Evolutionary conservation across 2,888 invertebrate species (phyloP).

Genomic region (Drosophila kambysellisi): DNA sequence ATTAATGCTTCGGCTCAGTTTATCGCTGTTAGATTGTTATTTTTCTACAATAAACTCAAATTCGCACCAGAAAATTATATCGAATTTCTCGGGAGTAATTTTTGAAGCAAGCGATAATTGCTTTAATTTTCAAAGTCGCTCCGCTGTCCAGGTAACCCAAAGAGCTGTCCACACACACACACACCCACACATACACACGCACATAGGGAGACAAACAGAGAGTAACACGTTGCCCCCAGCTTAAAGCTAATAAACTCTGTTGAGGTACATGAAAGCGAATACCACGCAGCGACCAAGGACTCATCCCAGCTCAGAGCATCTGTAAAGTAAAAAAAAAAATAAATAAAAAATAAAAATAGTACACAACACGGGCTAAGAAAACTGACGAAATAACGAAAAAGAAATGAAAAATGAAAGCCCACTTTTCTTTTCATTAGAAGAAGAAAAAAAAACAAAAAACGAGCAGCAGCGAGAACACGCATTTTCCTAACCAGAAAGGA

Average conservation of each 20-base stretch:
- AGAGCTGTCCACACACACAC: conserved; percentile 34
- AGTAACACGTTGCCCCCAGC: conserved; percentile 41
- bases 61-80: not conserved
- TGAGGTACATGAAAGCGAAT: conserved; percentile 74
- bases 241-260: conserved; percentile 72
- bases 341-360: conserved; percentile 43
- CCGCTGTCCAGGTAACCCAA: conserved; percentile 60
- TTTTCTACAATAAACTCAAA: not conserved
- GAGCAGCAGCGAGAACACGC: conserved; percentile 49
- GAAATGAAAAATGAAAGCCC: conserved; percentile 63
- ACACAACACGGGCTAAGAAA: conserved; percentile 31
- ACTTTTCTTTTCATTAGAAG: conserved; percentile 74
- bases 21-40: not conserved
- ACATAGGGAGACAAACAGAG: not conserved
- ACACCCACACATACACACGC: conserved; percentile 3
- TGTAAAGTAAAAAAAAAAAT: conserved; percentile 15
- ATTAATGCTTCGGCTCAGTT: too few relatives aligned
- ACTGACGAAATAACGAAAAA: conserved; percentile 24
- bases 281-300: conserved; percentile 51
- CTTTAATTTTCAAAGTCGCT: conserved; percentile 53
- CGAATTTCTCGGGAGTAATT: not conserved
- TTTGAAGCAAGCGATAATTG: conserved; percentile 44
- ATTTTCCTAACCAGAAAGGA: conserved; percentile 65
- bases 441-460: conserved; percentile 42
- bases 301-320: conserved; percentile 49